These are phyloP conservation scores for Bombus waltoni DNA, from an alignment of 1,140 invertebrate species.

Conservation along the genomic window DNA sequence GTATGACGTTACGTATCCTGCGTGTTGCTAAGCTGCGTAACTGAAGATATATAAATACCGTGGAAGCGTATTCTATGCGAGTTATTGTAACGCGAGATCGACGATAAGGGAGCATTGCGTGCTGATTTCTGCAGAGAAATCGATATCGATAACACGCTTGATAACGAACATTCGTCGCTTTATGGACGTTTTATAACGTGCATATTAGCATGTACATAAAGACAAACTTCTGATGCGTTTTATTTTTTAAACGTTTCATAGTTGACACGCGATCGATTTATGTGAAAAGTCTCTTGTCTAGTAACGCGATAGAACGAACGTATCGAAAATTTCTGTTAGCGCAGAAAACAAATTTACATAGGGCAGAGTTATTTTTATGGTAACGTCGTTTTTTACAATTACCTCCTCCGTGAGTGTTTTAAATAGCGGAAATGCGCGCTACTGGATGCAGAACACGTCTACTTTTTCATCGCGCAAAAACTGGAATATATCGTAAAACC, in stretches of 20 bases:
- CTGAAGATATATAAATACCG: constrained; percentile 40
- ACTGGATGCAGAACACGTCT: not conserved
- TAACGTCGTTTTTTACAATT: constrained; percentile 1
- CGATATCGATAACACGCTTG: constrained; percentile 5
- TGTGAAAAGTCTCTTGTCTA: not conserved
- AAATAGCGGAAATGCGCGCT: not conserved
- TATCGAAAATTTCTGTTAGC: not conserved
- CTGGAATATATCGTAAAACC: not conserved
- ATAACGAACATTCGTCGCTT: not conserved
- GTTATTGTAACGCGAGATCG: constrained; percentile 42
- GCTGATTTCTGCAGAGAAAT: constrained; percentile 17
- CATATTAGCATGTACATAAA: not conserved
- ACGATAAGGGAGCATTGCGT: constrained; percentile 35
- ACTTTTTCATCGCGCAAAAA: constrained; percentile 4
- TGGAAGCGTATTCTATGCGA: constrained; percentile 3
- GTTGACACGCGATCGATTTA: not conserved
- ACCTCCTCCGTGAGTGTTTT: not conserved
- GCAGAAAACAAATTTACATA: not conserved
- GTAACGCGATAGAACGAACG: not conserved
- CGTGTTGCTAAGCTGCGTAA: not conserved
- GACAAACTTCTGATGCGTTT: not conserved
- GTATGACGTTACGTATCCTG: constrained; percentile 38
- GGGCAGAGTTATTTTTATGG: not conserved
- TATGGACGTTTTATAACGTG: not conserved
- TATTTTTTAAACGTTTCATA: not conserved